Evolutionary conservation across 1,140 invertebrate species (phyloP).

Genomic region (Orussus abietinus): DNA sequence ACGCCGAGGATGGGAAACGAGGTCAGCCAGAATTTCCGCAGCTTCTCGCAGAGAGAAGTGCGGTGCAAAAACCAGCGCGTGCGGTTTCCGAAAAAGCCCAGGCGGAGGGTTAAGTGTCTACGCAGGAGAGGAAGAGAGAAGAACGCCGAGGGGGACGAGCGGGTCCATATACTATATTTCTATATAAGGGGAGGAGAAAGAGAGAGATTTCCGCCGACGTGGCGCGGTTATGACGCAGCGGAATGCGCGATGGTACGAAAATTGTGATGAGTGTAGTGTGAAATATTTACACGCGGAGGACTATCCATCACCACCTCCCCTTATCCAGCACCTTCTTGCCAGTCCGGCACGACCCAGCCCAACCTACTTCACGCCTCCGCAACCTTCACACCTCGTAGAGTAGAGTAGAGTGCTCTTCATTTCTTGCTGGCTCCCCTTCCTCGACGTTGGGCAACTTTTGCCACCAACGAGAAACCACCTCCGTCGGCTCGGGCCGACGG

Average conservation of each 20-base stretch:
- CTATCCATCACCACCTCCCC: slow-evolving; percentile 34
- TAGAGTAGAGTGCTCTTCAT: slow-evolving; percentile 35
- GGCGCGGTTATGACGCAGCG: slow-evolving; percentile 26
- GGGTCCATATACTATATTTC: too few relatives aligned
- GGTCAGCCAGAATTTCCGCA: too few relatives aligned
- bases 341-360: slow-evolving; percentile 17
- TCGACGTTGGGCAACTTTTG: too few relatives aligned
- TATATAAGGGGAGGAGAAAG: slow-evolving; percentile 10
- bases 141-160: too few relatives aligned
- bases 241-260: slow-evolving; percentile 27
- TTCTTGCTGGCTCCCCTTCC: slow-evolving; percentile 23
- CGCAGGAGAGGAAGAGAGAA: too few relatives aligned
- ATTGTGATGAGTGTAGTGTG: slow-evolving; percentile 42
- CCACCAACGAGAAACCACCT: too few relatives aligned
- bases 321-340: slow-evolving; percentile 23
- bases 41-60: too few relatives aligned
- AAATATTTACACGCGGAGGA: slow-evolving; percentile 41
- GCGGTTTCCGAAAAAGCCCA: too few relatives aligned
- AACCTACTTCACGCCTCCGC: slow-evolving; percentile 32
- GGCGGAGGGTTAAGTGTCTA: too few relatives aligned
- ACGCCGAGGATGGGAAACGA: too few relatives aligned
- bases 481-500: too few relatives aligned
- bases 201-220: slow-evolving; percentile 11
- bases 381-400: slow-evolving; percentile 33
- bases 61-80: too few relatives aligned